Conservation (phyloP, 2,797 vertebrate genomes). For the Sarcophilus harrisii region DNA sequence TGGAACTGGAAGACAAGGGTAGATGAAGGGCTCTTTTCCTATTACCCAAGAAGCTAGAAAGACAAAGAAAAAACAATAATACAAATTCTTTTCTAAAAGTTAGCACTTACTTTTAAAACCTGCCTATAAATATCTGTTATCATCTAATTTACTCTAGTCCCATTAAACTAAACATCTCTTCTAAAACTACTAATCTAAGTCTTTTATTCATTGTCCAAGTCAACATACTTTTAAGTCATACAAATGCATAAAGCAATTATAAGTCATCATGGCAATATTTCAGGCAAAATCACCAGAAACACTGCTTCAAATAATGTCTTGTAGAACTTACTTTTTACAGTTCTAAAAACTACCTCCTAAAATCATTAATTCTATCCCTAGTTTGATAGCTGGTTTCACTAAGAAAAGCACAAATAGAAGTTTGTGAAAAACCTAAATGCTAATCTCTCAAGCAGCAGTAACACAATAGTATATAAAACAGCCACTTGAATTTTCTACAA, state of each 20-base stretch:
- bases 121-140: constrained; percentile 37
- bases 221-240: not conserved
- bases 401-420: not conserved
- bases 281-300: not conserved
- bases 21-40: constrained; percentile 69
- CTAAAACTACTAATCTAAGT: not conserved
- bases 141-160: not conserved
- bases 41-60: constrained; percentile 64
- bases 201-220: not conserved
- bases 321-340: constrained; percentile 40
- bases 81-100: constrained; percentile 67
- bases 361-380: constrained; percentile 33
- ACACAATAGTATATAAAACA: not conserved
- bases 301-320: not conserved
- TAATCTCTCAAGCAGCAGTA: constrained; percentile 25
- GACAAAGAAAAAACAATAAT: constrained; percentile 67
- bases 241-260: constrained; percentile 49
- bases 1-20: constrained; percentile 63
- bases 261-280: constrained; percentile 32
- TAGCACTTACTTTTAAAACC: constrained; percentile 58
- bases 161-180: constrained; percentile 31
- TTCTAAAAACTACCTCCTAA: constrained; percentile 28
- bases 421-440: constrained; percentile 20
- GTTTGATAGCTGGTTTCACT: not conserved
- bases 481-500: constrained; percentile 48